A percentile compares a stretch with the other conserved stretches of the same genome.
Conservation (phyloP, 2,888 invertebrate species). For the Eristalinus aeneus region DNA sequence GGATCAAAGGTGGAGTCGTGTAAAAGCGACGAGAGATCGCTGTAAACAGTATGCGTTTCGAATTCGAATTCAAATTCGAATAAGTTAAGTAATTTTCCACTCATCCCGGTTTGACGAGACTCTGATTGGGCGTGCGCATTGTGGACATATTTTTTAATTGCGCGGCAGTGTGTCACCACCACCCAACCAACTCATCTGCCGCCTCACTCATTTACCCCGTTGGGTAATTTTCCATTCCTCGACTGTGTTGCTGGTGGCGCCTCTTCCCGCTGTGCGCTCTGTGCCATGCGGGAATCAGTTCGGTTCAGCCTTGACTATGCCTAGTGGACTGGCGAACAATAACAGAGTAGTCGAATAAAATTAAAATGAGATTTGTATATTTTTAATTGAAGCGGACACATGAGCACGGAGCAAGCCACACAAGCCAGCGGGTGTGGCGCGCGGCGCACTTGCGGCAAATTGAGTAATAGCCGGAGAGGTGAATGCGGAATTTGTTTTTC, state of each 20-base stretch:
- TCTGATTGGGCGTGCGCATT: not conserved
- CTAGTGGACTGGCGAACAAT: not conserved
- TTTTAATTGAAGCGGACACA: not conserved
- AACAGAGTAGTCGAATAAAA: not conserved
- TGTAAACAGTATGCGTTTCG: not conserved
- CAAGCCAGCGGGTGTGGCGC: not conserved
- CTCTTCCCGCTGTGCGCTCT: not conserved
- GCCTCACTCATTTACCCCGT: constrained; percentile 6
- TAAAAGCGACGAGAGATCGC: not conserved
- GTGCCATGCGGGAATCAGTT: not conserved
- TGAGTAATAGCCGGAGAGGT: not conserved
- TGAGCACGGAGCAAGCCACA: not conserved
- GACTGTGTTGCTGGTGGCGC: not conserved
- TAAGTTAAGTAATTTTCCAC: not conserved
- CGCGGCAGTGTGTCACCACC: not conserved
- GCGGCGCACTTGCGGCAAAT: not conserved
- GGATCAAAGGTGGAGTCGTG: constrained; percentile 14
- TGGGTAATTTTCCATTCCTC: constrained; percentile 35
- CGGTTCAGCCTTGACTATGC: constrained; percentile 1
- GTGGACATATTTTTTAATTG: not conserved
- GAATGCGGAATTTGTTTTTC: not conserved
- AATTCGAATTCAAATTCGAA: not conserved
- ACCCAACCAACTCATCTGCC: not conserved
- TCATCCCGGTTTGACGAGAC: not conserved
- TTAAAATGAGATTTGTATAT: not conserved